Conservation (phyloP, 2,888 invertebrate species). For the Carcina quercana region DNA sequence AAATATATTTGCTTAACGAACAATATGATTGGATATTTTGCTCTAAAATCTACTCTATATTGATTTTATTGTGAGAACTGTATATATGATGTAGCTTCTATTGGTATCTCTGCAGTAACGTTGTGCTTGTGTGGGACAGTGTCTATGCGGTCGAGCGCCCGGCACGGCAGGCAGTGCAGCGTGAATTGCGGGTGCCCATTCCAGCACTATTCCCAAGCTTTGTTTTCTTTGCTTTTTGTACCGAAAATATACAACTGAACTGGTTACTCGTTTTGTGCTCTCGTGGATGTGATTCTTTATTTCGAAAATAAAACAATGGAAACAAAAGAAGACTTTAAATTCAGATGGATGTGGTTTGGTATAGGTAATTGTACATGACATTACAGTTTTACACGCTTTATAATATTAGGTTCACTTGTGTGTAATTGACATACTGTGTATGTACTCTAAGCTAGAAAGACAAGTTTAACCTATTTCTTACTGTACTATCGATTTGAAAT, state of each 20-base stretch:
- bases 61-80: constrained; percentile 3
- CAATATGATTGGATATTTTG: too few species aligned
- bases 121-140: constrained; percentile 25
- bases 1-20: too few species aligned
- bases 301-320: neutral
- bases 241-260: constrained; percentile 8
- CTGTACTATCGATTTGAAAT: neutral
- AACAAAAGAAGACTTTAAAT: too few species aligned
- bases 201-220: constrained; percentile 26
- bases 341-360: too few species aligned
- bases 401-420: too few species aligned
- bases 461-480: neutral
- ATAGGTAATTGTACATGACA: too few species aligned
- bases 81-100: constrained; percentile 7
- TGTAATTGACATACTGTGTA: too few species aligned
- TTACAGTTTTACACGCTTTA: too few species aligned
- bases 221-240: constrained; percentile 23
- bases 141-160: constrained; percentile 30
- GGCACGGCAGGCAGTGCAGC: constrained; percentile 28
- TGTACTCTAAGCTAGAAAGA: neutral
- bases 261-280: constrained; percentile 1
- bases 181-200: constrained; percentile 42
- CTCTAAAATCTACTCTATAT: too few species aligned
- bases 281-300: neutral
- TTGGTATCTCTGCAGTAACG: constrained; percentile 10